A percentile compares a stretch with the other conserved stretches of the same genome.
Evolutionary conservation across 2,888 invertebrate species (phyloP).

Genomic region (Psylliodes chrysocephalus): DNA sequence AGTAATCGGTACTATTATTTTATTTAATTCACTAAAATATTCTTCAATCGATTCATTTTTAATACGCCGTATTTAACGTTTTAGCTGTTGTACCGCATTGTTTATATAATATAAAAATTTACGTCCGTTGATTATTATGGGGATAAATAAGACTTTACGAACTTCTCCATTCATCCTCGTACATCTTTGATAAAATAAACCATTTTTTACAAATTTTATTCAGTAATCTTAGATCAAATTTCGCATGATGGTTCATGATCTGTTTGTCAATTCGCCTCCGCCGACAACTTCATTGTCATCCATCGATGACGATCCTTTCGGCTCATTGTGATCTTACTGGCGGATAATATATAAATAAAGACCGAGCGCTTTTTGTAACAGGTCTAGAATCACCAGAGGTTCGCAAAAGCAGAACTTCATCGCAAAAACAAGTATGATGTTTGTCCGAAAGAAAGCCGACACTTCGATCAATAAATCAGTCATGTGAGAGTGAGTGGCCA

Average conservation of each 20-base stretch:
- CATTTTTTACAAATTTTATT: background rate
- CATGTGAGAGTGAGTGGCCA: slow-evolving; percentile 59
- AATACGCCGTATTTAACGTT: too few species aligned
- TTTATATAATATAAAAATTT: too few species aligned
- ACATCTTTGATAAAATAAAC: too few species aligned
- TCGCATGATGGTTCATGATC: slow-evolving; percentile 17
- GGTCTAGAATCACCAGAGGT: slow-evolving; percentile 27
- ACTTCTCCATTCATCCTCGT: too few species aligned
- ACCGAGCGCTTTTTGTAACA: slow-evolving; percentile 22
- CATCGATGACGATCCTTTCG: slow-evolving; percentile 21
- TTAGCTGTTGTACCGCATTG: too few species aligned
- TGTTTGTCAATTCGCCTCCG: slow-evolving; percentile 20
- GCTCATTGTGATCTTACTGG: slow-evolving; percentile 27
- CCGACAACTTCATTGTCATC: slow-evolving; percentile 30
- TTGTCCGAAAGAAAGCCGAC: slow-evolving; percentile 51
- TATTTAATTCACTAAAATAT: too few species aligned
- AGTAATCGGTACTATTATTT: too few species aligned
- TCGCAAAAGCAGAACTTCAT: slow-evolving; percentile 19
- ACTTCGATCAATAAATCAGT: slow-evolving; percentile 64
- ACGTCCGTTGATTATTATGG: too few species aligned
- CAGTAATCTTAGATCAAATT: slow-evolving; percentile 1
- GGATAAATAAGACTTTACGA: too few species aligned
- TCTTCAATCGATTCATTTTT: too few species aligned
- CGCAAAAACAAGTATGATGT: slow-evolving; percentile 39
- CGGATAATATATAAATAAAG: slow-evolving; percentile 27